Conservation (phyloP, 2,797 vertebrate genomes). For the Melanogrammus aeglefinus region DNA sequence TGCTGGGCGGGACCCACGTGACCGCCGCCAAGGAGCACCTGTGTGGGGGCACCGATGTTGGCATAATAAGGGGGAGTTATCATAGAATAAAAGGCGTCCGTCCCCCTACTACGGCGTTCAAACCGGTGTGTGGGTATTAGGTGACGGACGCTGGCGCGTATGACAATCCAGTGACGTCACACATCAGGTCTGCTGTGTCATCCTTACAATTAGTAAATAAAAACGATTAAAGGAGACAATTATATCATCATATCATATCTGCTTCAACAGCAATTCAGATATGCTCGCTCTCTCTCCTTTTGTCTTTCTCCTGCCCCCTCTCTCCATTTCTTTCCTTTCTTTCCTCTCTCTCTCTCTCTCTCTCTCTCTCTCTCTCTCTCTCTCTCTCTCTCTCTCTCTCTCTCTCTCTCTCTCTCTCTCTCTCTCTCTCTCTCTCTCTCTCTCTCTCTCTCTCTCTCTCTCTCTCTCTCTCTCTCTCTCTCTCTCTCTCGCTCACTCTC, state of each 20-base stretch:
- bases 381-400: too few relatives aligned
- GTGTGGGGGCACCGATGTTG: slow-evolving; percentile 37
- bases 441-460: too few relatives aligned
- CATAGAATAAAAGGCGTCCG: too few relatives aligned
- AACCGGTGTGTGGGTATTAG: neutral
- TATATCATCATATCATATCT: neutral
- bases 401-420: too few relatives aligned
- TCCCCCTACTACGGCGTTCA: neutral
- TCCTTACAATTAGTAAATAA: neutral
- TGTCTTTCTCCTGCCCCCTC: too few relatives aligned
- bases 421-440: too few relatives aligned
- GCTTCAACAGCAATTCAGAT: neutral
- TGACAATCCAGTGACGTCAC: neutral
- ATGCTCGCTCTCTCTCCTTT: too few relatives aligned
- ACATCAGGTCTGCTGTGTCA: neutral
- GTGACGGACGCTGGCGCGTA: neutral
- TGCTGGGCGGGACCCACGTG: slow-evolving; percentile 63
- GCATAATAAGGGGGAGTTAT: neutral
- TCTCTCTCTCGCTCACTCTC: too few relatives aligned
- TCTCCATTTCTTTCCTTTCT: neutral
- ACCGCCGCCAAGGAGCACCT: slow-evolving; percentile 59
- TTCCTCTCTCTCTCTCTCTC: too few relatives aligned
- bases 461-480: too few relatives aligned
- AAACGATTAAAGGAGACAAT: neutral
- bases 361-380: too few relatives aligned